Percentiles rank a stretch among this genome's conserved stretches.
phyloP scores from a whole-genome alignment of 2,797 vertebrate species.

The Paratrypauchen microcephalus region DNA sequence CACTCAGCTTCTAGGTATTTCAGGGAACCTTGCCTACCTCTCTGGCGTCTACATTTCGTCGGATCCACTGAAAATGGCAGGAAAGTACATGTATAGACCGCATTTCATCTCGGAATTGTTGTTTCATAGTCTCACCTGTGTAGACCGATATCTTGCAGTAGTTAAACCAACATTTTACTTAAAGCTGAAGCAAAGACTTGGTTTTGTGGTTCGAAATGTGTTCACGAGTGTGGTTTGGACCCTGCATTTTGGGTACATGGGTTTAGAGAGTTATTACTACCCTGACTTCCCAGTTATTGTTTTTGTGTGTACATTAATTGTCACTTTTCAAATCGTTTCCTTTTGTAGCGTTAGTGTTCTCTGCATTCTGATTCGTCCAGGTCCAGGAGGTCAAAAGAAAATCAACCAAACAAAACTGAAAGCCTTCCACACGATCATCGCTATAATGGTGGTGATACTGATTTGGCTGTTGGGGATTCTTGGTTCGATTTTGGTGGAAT shows the following conservation, averaged over 20 bases:
- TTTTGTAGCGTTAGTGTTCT: slow-evolving; percentile 35
- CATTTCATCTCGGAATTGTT: neutral
- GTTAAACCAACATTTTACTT: slow-evolving; percentile 33
- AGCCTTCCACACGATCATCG: neutral
- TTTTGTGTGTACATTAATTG: fast-evolving
- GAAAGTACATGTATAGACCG: fast-evolving
- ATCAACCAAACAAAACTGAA: slow-evolving; percentile 25
- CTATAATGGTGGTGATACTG: slow-evolving; percentile 11
- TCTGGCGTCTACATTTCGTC: fast-evolving
- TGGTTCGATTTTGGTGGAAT: fast-evolving
- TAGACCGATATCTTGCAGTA: slow-evolving; percentile 37
- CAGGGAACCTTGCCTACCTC: fast-evolving
- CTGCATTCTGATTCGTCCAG: slow-evolving; percentile 22
- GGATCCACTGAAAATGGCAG: fast-evolving
- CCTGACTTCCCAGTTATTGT: fast-evolving
- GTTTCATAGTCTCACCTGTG: slow-evolving; percentile 34
- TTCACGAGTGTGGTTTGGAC: slow-evolving; percentile 22
- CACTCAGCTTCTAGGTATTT: slow-evolving; percentile 10
- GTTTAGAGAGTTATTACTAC: fast-evolving
- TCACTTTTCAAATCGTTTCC: neutral
- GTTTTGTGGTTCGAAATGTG: slow-evolving; percentile 16
- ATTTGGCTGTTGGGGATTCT: slow-evolving; percentile 8
- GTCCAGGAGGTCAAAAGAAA: slow-evolving; percentile 5
- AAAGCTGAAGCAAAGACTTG: neutral
- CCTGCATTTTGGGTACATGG: fast-evolving